A percentile compares a stretch with the other conserved stretches of the same genome.
Conservation (phyloP, 1,140 invertebrate genomes). For the Condylostylus longicornis region DNA sequence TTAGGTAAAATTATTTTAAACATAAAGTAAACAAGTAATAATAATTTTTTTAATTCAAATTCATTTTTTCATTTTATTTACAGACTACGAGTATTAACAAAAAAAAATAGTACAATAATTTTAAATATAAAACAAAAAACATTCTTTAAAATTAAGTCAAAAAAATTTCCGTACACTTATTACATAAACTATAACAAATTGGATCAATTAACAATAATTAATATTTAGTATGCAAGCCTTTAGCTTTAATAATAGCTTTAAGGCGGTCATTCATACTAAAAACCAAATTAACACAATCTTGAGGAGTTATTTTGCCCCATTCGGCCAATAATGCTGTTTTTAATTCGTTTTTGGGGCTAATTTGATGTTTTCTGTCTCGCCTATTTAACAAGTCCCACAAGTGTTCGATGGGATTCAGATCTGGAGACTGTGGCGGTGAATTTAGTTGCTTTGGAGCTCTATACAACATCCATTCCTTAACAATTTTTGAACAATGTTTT, state of each 20-base stretch:
- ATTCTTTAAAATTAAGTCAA: too few species aligned
- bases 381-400: slow-evolving; percentile 13
- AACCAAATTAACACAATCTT: slow-evolving; percentile 10
- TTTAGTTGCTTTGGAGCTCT: slow-evolving; percentile 8
- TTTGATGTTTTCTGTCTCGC: neutral
- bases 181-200: too few species aligned
- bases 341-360: slow-evolving; percentile 1
- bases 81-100: too few species aligned
- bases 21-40: too few species aligned
- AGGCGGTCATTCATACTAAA: slow-evolving; percentile 12
- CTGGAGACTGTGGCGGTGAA: slow-evolving; percentile 16
- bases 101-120: too few species aligned
- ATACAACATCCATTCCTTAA: slow-evolving; percentile 14
- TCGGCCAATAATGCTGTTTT: slow-evolving; percentile 8
- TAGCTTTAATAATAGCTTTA: slow-evolving; percentile 13
- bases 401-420: slow-evolving; percentile 13
- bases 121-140: too few species aligned
- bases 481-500: slow-evolving; percentile 18
- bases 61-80: too few species aligned
- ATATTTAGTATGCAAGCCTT: slow-evolving; percentile 16
- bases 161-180: too few species aligned
- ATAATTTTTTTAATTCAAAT: too few species aligned
- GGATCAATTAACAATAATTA: too few species aligned
- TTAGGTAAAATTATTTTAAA: too few species aligned
- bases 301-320: slow-evolving; percentile 11